Base-by-base conservation (phyloP, 2,113 vertebrate species). In the Prochilodus magdalenae region DNA sequence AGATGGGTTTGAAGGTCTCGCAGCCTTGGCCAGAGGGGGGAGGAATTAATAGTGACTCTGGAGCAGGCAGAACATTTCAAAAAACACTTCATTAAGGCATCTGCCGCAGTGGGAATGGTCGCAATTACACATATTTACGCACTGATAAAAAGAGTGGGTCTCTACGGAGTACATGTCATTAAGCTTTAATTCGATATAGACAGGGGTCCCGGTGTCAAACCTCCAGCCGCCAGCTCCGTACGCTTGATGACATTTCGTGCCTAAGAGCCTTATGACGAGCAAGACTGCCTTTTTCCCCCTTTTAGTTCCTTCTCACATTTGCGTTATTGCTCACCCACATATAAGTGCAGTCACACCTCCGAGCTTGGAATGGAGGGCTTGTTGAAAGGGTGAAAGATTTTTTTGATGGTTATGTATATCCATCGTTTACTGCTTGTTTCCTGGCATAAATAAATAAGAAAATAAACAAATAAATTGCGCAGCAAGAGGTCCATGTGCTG, bases 81-180 rank as follows among this genome's bases (percentile, higher is more conserved):
- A 67, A n/a, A 73, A 47, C 74, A 72, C 53, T 44, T 79, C 59
- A 65, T 84, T 82, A 62, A 82, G 76, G 71, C 75, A 77, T 29
- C 40, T 70, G 27, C 30, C 63, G 27, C 72, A 36, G 5, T 62
- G 74, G 53, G 80, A 80, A 49, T 15, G 16, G 59, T 66, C 47
- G 73, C 65, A 87, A 74, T 86, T 80, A 76, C 60, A 66, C 62
- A 55, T 81, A 12, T 60, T 80, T 82, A 84, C 24, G 22, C 65
- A 80, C 67, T 57, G 53, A 55, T 55, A 55, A 55, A 29, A 15
- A 26, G 71, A 70, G 63, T 40, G 30, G 74, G 13, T 15, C 81
- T 74, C 63, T 82, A 15, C 20, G 40, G 77, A 73, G 65, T 16
- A 63, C 24, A 63, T 27, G 57, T 76, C 79, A 87, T 75, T 79